These are phyloP conservation scores for Microchirus variegatus DNA, from an alignment of 2,797 vertebrate genomes.

Conservation along the genomic window DNA sequence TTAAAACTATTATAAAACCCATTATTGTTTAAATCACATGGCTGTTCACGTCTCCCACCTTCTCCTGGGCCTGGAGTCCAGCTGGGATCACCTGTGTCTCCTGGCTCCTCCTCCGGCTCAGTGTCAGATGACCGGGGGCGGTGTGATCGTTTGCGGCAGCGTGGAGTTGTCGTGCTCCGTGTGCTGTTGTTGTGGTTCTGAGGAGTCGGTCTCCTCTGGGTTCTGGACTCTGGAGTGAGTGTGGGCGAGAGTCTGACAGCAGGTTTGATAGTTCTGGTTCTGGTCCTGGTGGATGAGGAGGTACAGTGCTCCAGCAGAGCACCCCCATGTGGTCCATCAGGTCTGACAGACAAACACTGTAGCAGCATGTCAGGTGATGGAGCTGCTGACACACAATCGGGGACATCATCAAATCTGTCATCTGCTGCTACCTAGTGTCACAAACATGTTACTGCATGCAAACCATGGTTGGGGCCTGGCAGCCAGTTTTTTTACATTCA, in stretches of 20 bases:
- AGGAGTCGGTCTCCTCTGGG: constrained; percentile 20
- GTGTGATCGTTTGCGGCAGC: neutral
- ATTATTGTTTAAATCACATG: neutral
- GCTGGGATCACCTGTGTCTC: constrained; percentile 39
- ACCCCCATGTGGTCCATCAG: constrained; percentile 51
- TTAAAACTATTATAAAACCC: too few relatives aligned
- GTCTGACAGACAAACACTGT: constrained; percentile 53
- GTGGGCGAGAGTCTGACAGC: constrained; percentile 28
- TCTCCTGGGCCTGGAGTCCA: constrained; percentile 43
- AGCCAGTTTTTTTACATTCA: too few relatives aligned
- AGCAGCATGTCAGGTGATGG: constrained; percentile 43
- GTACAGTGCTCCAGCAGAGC: constrained; percentile 65
- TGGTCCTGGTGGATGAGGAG: constrained; percentile 20
- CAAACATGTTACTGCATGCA: neutral
- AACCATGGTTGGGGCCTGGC: neutral
- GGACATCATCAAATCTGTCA: neutral
- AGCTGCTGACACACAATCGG: neutral
- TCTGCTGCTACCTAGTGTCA: constrained; percentile 13
- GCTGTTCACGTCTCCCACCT: constrained; percentile 16
- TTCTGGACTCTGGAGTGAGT: constrained; percentile 7
- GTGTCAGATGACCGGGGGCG: neutral
- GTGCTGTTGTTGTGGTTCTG: neutral
- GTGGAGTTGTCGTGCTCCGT: neutral
- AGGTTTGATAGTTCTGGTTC: constrained; percentile 46
- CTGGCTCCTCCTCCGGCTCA: constrained; percentile 10